Conservation (phyloP, 1,140 invertebrate species). For the Micrasema minimum region DNA sequence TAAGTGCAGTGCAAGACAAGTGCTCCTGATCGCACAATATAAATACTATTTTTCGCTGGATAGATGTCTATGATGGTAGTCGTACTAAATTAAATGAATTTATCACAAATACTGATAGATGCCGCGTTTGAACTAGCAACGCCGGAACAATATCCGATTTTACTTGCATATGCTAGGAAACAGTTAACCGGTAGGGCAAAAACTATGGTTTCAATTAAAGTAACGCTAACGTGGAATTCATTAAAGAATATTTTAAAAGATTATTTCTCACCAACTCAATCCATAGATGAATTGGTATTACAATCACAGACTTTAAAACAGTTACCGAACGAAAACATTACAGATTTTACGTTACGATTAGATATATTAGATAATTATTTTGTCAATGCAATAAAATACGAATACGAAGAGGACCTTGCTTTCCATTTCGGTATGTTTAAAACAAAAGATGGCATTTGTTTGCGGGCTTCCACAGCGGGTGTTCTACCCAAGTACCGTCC, state of each 20-base stretch:
- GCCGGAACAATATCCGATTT: neutral
- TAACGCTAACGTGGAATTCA: neutral
- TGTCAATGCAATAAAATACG: neutral
- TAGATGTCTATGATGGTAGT: neutral
- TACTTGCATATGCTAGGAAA: neutral
- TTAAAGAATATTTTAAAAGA: neutral
- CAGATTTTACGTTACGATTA: neutral
- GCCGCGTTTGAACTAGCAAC: neutral
- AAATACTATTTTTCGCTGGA: too few relatives aligned
- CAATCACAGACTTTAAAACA: neutral
- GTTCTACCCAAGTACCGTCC: neutral
- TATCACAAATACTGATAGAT: neutral
- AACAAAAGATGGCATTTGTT: neutral
- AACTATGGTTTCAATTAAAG: neutral
- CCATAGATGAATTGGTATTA: neutral
- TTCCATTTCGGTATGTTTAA: neutral
- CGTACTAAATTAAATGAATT: neutral
- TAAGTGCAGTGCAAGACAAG: too few relatives aligned
- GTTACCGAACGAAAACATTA: neutral
- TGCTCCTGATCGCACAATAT: too few relatives aligned
- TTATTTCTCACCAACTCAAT: constrained; percentile 1
- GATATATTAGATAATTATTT: neutral
- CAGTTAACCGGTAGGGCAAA: neutral
- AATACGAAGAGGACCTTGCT: neutral
- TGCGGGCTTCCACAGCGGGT: neutral